Evolutionary conservation across 35 echinoderm and acorn worm species (phyloP).

Genomic region (Nesometra sesokonis): DNA sequence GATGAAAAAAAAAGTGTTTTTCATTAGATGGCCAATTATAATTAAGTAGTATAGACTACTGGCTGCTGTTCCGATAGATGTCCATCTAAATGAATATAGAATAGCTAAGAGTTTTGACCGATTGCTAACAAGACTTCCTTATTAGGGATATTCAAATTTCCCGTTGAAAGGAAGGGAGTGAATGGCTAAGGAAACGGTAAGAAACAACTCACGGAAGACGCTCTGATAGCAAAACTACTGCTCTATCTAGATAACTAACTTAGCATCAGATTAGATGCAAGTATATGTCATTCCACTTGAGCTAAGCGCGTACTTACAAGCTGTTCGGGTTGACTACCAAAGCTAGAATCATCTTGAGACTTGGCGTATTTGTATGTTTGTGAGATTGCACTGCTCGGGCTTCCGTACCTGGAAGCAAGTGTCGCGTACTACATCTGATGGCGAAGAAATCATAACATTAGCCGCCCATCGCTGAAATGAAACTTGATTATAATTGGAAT

Average conservation of each 20-base stretch:
- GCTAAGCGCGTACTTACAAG: neutral
- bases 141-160: neutral
- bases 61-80: too few species aligned
- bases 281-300: neutral
- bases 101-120: neutral
- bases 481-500: neutral
- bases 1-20: too few species aligned
- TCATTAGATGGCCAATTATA: too few species aligned
- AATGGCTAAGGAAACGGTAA: neutral
- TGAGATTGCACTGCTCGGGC: neutral
- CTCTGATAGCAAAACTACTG: neutral
- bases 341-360: neutral
- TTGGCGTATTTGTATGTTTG: neutral
- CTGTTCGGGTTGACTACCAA: neutral
- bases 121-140: neutral
- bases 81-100: too few species aligned
- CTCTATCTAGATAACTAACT: neutral
- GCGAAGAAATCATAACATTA: neutral
- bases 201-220: neutral
- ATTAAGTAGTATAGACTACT: too few species aligned
- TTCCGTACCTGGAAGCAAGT: neutral
- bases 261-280: neutral
- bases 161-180: neutral
- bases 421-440: neutral
- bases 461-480: neutral